Evolutionary conservation across 1,140 invertebrate genomes (phyloP).

Genomic region (Drosophila ficusphila): DNA sequence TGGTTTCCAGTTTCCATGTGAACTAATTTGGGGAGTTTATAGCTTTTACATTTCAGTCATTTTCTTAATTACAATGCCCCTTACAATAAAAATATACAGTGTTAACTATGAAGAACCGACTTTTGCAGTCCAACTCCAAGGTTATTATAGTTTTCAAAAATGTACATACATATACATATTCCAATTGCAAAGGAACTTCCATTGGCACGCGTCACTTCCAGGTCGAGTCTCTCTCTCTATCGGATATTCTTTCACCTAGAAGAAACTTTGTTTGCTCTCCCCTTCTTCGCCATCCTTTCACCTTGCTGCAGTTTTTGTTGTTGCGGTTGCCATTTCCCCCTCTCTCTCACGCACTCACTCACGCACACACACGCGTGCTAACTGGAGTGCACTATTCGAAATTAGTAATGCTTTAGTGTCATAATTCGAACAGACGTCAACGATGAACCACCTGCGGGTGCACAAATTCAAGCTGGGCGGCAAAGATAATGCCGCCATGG

Average conservation of each 20-base stretch:
- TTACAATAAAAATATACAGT: no score
- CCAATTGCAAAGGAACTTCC: background rate
- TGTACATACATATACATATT: background rate
- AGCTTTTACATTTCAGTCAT: background rate
- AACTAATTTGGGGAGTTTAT: slow-evolving; percentile 1
- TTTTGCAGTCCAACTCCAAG: no score
- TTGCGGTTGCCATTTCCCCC: background rate
- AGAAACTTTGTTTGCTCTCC: slow-evolving; percentile 12
- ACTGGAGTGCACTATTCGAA: slow-evolving; percentile 10
- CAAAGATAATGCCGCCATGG: slow-evolving; percentile 57
- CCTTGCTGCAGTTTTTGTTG: background rate
- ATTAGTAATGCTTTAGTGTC: slow-evolving; percentile 18
- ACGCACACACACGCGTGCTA: background rate
- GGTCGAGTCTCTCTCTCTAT: background rate
- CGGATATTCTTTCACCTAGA: background rate
- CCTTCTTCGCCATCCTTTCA: background rate
- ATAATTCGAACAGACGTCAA: slow-evolving; percentile 22
- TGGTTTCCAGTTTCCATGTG: background rate
- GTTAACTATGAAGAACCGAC: no score
- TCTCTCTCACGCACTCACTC: background rate
- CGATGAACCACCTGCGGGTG: slow-evolving; percentile 80
- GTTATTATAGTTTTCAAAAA: no score
- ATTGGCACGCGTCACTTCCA: background rate
- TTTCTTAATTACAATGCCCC: no score
- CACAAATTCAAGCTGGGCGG: slow-evolving; percentile 75